Conservation (phyloP, 2,888 invertebrate genomes). For the Sarcophaga variegata region DNA sequence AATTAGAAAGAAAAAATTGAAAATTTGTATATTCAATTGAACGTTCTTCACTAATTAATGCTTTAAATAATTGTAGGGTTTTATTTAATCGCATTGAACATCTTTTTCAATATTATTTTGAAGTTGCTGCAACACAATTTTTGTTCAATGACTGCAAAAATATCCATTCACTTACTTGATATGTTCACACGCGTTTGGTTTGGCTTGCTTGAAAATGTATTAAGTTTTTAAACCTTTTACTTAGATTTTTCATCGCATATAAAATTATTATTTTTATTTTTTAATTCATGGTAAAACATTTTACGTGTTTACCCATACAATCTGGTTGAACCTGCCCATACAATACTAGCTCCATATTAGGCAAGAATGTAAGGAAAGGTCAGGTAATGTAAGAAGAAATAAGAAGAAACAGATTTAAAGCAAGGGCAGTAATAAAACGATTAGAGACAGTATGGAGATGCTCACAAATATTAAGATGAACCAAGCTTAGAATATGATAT, state of each 20-base stretch:
- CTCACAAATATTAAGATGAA: too few species aligned
- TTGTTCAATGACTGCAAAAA: background rate
- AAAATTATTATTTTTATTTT: constrained; percentile 48
- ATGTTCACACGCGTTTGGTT: constrained; percentile 65
- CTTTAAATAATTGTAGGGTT: background rate
- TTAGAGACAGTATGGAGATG: too few species aligned
- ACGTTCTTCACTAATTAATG: background rate
- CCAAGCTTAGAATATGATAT: too few species aligned
- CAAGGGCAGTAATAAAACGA: too few species aligned
- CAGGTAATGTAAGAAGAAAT: too few species aligned
- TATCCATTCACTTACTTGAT: constrained; percentile 53
- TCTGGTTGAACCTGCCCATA: too few species aligned
- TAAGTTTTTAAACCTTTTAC: constrained; percentile 37
- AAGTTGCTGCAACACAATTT: background rate
- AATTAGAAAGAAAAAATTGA: background rate
- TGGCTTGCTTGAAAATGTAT: constrained; percentile 55
- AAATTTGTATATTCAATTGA: background rate
- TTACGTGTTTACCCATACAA: background rate
- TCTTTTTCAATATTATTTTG: background rate
- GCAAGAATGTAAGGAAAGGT: too few species aligned
- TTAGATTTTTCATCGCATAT: background rate
- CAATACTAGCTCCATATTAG: too few species aligned
- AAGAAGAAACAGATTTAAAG: too few species aligned
- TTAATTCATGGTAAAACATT: constrained; percentile 24
- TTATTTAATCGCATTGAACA: background rate